These are phyloP conservation scores for Ciconia boyciana DNA, from an alignment of 2,113 vertebrate genomes.

Conservation along the genomic window DNA sequence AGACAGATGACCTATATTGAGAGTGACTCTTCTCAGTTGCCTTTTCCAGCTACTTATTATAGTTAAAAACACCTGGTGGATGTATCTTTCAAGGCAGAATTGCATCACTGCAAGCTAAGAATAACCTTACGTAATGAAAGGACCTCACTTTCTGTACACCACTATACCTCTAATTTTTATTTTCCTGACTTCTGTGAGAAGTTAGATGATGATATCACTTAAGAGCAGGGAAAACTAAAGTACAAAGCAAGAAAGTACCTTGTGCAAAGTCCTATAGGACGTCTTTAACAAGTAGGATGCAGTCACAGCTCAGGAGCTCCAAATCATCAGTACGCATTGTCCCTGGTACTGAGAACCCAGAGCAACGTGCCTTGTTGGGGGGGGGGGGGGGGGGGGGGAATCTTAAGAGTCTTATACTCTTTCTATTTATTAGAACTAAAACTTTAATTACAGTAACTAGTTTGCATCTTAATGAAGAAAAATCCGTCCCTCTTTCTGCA, in stretches of 20 bases:
- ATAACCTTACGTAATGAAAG: background rate
- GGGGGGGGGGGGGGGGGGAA: background rate
- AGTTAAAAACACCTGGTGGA: background rate
- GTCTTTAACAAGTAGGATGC: background rate
- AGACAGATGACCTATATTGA: background rate
- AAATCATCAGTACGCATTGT: accelerated
- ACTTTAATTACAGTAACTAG: background rate
- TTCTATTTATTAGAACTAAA: background rate
- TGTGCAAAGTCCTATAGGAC: background rate
- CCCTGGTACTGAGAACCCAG: background rate
- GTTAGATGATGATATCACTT: background rate
- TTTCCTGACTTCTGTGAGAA: background rate
- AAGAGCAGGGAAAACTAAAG: background rate
- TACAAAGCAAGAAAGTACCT: background rate
- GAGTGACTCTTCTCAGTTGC: background rate
- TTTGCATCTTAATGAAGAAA: background rate
- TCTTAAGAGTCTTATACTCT: background rate
- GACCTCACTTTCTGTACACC: background rate
- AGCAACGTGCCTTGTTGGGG: background rate
- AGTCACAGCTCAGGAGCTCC: background rate
- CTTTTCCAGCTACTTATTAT: background rate
- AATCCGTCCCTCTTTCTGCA: background rate
- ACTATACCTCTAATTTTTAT: background rate
- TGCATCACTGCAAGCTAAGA: background rate
- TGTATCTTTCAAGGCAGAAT: background rate